Evolutionary conservation across 1,140 invertebrate species (phyloP).

Genomic region (Drosophila sulfurigaster): DNA sequence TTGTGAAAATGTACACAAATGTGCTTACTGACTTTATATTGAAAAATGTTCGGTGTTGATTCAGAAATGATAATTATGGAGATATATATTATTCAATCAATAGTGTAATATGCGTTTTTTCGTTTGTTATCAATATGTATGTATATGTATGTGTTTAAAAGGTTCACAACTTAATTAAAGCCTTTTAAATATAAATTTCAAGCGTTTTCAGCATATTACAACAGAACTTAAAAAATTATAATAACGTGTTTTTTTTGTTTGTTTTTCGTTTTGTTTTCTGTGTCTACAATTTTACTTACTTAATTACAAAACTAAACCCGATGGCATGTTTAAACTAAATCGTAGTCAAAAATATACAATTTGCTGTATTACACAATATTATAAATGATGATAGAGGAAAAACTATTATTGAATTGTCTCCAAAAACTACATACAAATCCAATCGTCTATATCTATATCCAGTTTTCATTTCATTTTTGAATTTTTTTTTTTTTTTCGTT

Average conservation of each 20-base stretch:
- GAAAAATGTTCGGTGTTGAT: conserved; percentile 5
- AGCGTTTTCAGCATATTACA: conserved; percentile 70
- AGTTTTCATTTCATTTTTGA: conserved; percentile 37
- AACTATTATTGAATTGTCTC: conserved; percentile 42
- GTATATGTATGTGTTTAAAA: conserved; percentile 32
- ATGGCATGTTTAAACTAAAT: conserved; percentile 76
- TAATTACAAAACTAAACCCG: conserved; percentile 71
- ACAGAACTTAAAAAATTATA: conserved; percentile 76
- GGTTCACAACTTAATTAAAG: conserved; percentile 52
- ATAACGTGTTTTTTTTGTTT: conserved; percentile 60
- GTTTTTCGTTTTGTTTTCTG: conserved; percentile 16
- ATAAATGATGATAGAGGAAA: conserved; percentile 13
- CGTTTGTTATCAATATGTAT: conserved; percentile 19
- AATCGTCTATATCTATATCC: conserved; percentile 45
- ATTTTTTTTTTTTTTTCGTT: conserved; percentile 24
- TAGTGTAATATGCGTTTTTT: conserved; percentile 41
- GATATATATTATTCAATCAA: conserved; percentile 31
- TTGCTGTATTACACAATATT: conserved; percentile 48
- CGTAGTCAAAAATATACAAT: conserved; percentile 74
- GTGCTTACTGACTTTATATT: conserved; percentile 3
- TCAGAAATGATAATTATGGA: conserved; percentile 30
- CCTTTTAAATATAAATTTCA: conserved; percentile 62
- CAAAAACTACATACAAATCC: conserved; percentile 53
- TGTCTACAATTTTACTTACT: conserved; percentile 58
- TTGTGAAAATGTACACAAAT: conserved; percentile 31